phyloP scores from a whole-genome alignment of 2,888 invertebrate genomes.

The Dryobotodes eremita region DNA sequence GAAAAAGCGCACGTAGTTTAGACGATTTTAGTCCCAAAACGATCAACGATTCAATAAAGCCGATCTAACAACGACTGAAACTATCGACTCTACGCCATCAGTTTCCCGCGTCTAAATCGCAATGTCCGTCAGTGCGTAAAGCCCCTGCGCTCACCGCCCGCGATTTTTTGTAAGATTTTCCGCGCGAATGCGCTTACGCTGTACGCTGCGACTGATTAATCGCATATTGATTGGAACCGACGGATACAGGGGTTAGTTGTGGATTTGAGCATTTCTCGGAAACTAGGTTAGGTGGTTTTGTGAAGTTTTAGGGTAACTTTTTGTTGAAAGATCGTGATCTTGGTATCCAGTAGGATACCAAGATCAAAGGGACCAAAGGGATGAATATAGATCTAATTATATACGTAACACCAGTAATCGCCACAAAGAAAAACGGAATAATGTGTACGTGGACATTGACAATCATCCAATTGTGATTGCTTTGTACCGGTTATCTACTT shows the following conservation, averaged over 20 bases:
- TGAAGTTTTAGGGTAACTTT: conserved; percentile 19
- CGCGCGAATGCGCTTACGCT: conserved; percentile 86
- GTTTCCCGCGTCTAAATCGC: conserved; percentile 76
- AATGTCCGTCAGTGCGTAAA: conserved; percentile 83
- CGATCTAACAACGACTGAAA: conserved; percentile 15
- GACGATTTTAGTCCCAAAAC: background rate
- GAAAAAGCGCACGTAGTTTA: background rate
- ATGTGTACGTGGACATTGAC: background rate
- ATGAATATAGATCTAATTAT: no score
- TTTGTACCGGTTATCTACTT: background rate
- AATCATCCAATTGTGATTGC: background rate
- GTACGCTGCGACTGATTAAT: conserved; percentile 88
- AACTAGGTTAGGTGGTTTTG: conserved; percentile 50
- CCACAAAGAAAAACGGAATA: background rate
- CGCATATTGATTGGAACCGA: conserved; percentile 88
- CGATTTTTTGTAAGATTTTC: conserved; percentile 90
- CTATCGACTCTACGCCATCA: conserved; percentile 71
- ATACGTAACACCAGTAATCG: no score
- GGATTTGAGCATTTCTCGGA: conserved; percentile 49
- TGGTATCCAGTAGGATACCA: no score
- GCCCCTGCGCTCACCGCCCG: conserved; percentile 70
- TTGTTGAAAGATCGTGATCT: conserved; percentile 16
- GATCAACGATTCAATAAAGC: background rate
- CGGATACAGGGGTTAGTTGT: conserved; percentile 70
- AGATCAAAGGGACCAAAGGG: no score